These are phyloP conservation scores for Sarcophaga rosellei DNA, from an alignment of 2,888 invertebrate species.

Conservation along the genomic window DNA sequence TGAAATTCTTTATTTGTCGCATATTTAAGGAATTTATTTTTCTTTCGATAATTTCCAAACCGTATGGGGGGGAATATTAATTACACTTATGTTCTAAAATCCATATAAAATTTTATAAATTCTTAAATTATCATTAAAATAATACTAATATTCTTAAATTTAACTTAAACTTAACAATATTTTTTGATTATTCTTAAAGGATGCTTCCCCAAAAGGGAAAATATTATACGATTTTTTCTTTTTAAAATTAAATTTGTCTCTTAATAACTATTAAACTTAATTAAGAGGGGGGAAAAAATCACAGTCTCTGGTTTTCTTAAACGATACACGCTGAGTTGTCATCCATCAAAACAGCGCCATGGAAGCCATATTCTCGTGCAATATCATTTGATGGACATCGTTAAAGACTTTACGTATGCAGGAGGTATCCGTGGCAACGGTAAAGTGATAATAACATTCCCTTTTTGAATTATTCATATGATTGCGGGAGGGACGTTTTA, in stretches of 20 bases:
- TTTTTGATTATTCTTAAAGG: too few species aligned
- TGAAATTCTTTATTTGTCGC: too few species aligned
- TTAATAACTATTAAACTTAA: conserved; percentile 46
- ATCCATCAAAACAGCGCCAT: conserved; percentile 78
- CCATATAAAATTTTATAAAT: too few species aligned
- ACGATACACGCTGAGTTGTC: background rate
- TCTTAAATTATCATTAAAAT: too few species aligned
- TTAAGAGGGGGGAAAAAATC: conserved; percentile 34
- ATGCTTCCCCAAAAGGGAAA: too few species aligned
- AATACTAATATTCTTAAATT: too few species aligned
- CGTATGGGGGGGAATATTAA: too few species aligned
- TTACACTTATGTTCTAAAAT: too few species aligned
- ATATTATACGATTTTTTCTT: background rate
- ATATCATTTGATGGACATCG: conserved; percentile 87
- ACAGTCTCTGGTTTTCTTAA: conserved; percentile 39
- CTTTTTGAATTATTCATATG: conserved; percentile 81
- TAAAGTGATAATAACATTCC: conserved; percentile 88
- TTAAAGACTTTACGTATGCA: conserved; percentile 88
- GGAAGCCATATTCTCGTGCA: conserved; percentile 82
- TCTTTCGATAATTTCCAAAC: too few species aligned
- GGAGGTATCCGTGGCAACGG: conserved; percentile 88
- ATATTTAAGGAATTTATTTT: too few species aligned
- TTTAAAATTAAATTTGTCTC: background rate
- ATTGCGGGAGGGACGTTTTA: conserved; percentile 79
- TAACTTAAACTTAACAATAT: too few species aligned